Percentiles rank a stretch among this genome's conserved stretches.
Conservation (phyloP, 2,888 invertebrate species). For the Chromoteleia sp. region DNA sequence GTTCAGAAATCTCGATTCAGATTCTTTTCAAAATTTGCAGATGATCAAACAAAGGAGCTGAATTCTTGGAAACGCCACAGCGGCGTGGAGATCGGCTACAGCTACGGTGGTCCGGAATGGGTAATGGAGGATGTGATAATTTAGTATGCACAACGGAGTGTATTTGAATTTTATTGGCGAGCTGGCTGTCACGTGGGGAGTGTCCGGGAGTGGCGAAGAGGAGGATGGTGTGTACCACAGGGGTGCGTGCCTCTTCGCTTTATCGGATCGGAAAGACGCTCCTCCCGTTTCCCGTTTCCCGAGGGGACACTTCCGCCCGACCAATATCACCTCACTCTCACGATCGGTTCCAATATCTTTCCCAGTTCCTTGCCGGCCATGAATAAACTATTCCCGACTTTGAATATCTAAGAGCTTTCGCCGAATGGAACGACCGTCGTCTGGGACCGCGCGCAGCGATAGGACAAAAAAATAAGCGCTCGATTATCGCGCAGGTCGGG, state of each 20-base stretch:
- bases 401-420: slow-evolving; percentile 83
- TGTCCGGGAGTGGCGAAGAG: slow-evolving; percentile 73
- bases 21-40: slow-evolving; percentile 11
- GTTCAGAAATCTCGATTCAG: background rate
- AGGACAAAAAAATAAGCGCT: slow-evolving; percentile 58
- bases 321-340: slow-evolving; percentile 81
- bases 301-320: slow-evolving; percentile 84
- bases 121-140: slow-evolving; percentile 84
- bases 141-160: slow-evolving; percentile 84
- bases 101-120: slow-evolving; percentile 71
- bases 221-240: slow-evolving; percentile 75
- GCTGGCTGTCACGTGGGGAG: slow-evolving; percentile 79
- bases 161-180: slow-evolving; percentile 85
- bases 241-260: slow-evolving; percentile 80
- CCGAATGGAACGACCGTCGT: slow-evolving; percentile 78
- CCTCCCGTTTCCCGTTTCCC: slow-evolving; percentile 82
- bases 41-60: slow-evolving; percentile 41
- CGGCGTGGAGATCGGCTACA: slow-evolving; percentile 46
- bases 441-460: slow-evolving; percentile 74
- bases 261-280: slow-evolving; percentile 82
- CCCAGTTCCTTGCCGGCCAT: slow-evolving; percentile 83
- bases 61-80: slow-evolving; percentile 34
- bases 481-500: slow-evolving; percentile 34
- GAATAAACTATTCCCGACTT: slow-evolving; percentile 85
- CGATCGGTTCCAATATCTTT: slow-evolving; percentile 84